Evolutionary conservation across 2,113 vertebrate species (phyloP).

Genomic region (Hymenochirus boettgeri): DNA sequence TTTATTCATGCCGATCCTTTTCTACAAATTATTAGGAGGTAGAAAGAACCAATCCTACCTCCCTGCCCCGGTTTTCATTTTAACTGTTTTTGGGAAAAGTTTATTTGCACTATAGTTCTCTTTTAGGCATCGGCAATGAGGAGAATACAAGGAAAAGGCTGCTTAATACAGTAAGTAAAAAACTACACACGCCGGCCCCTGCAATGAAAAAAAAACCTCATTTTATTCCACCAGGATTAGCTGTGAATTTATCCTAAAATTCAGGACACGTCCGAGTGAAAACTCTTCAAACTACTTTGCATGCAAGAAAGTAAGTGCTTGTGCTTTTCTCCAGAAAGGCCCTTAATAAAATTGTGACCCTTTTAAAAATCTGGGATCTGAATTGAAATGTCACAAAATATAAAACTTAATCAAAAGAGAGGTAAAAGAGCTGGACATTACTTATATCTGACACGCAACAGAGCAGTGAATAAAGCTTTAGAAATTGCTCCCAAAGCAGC

Average conservation of each 20-base stretch:
- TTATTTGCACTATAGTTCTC: too few species aligned
- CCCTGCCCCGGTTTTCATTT: too few species aligned
- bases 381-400: conserved; percentile 17
- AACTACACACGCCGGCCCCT: not conserved
- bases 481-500: conserved; percentile 23
- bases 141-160: too few species aligned
- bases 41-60: too few species aligned
- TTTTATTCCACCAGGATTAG: not conserved
- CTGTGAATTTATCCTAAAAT: conserved; percentile 2
- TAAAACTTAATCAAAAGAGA: conserved; percentile 24
- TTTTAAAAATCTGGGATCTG: conserved; percentile 12
- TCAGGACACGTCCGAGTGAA: not conserved
- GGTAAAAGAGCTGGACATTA: conserved; percentile 26
- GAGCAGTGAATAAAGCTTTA: conserved; percentile 42
- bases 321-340: not conserved
- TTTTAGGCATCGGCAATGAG: too few species aligned
- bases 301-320: not conserved
- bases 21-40: too few species aligned
- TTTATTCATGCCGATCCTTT: too few species aligned
- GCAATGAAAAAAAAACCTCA: conserved; percentile 1
- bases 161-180: not conserved
- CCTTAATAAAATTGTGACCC: conserved; percentile 20
- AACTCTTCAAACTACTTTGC: not conserved
- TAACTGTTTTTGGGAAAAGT: too few species aligned
- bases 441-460: not conserved